Base-by-base conservation (phyloP, 37 sponge, comb jelly and placozoan species). In the Aphrocallistes beatrix region DNA sequence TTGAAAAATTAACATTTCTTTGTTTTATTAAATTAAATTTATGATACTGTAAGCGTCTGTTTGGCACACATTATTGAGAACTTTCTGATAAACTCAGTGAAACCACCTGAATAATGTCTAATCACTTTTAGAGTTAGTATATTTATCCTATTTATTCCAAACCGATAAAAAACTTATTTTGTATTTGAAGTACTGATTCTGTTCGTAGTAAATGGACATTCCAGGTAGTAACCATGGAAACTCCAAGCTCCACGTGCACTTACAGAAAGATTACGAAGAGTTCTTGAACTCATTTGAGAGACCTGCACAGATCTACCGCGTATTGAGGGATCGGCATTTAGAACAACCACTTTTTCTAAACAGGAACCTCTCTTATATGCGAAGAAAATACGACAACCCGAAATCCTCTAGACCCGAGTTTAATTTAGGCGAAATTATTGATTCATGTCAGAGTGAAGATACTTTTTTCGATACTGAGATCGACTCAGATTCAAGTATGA, bases 261-360 rank as follows among this genome's bases (percentile, higher is more conserved):
- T 60, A 60, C 75, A 60, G 34, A 60, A 60, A 28, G 75, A 60
- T 13, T 60, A 60, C n/a, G 75, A 60, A 60, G 3, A 60, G 75
- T 60, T 60, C 34, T 28, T 60, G n/a, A 60, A 28, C 75, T 60
- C 75, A 30, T 60, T 60, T 60, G 75, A 60, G n/a, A 60, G 21
- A 30, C 75, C 75, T 25, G 75, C 75, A 13, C 75, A 60, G n/a
- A 60, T 60, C 10, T 60, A 60, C 21, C 75, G 75, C 75, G 75
- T 60, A 30, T 60, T 60, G 34, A 60, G 75, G n/a, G 75, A 60
- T 25, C 75, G 75, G 8, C n/a, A 32, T 28, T 60, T 60, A 13
- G 75, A 60, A 28, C 81, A 92, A 90, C 90, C 92, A 17, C 10
- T 92, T 3, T 92, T 92, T 45, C 84, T 92, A 51, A 88, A 92